A percentile compares a stretch with the other conserved stretches of the same genome.
Conservation (phyloP, 2,113 vertebrate species). For the Leuciscus idus region DNA sequence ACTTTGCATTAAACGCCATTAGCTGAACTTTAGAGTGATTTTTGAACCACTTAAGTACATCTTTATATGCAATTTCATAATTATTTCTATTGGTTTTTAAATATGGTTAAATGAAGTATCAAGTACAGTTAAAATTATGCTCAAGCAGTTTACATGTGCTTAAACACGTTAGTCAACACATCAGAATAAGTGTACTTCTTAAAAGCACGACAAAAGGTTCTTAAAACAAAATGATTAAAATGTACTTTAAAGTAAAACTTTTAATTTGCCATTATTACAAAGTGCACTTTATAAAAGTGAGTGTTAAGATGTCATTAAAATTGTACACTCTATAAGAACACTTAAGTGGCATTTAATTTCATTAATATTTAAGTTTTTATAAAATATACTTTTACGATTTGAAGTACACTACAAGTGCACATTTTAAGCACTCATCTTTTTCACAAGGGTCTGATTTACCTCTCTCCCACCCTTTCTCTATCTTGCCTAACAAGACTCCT, state of each 20-base stretch:
- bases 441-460: slow-evolving; percentile 25
- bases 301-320: background rate
- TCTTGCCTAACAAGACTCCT: slow-evolving; percentile 4
- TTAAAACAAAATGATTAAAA: background rate
- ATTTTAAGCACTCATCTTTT: background rate
- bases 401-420: background rate
- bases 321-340: background rate
- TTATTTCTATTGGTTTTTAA: too few relatives aligned
- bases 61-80: background rate
- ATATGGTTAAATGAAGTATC: too few relatives aligned
- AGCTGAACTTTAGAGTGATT: background rate
- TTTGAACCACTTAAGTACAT: background rate
- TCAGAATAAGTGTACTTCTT: too few relatives aligned
- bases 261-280: background rate
- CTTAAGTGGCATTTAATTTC: background rate
- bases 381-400: background rate
- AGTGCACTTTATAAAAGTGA: background rate
- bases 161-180: too few relatives aligned
- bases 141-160: too few relatives aligned
- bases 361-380: background rate
- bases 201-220: too few relatives aligned
- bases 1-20: background rate
- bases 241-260: background rate
- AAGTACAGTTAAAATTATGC: too few relatives aligned
- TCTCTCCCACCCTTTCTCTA: slow-evolving; percentile 8